Base-by-base conservation (phyloP, 2,888 invertebrate genomes). In the Dorcus hopei region DNA sequence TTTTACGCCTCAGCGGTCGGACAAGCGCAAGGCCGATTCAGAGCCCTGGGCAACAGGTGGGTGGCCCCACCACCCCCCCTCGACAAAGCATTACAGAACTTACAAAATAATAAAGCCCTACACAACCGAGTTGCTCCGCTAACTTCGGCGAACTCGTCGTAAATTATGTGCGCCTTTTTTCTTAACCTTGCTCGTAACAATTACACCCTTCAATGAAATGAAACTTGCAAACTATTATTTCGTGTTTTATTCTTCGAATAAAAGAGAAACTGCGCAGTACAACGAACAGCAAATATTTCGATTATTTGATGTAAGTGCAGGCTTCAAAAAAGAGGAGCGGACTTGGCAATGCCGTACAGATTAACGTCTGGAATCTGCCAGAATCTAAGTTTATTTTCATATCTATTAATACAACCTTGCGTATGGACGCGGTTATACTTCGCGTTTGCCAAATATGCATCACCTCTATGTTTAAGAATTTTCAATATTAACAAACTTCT, bases 331-430 rank as follows among this genome's bases (percentile, higher is more conserved):
- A 33, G 16, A 54, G 11, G 9, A 38, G n/a, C 19, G 39, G 19
- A 51, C 40, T 56, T 56, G 56, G 56, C 52, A 56, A 56, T 53
- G 9, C 7, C 33, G 52, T 11, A 23, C 47, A 42, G 43, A 51
- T 38, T 50, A 62, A 66, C 61, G 64, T 60, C 61, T 65, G 70
- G 68, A 72, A 72, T 71, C 68, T 69, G 69, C 68, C 71, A 67
- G 67, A 68, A 69, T 67, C 69, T 62, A 63, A 67, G 71, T 72
- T 72, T 73, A 72, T 73, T 72, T 73, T 73, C 70, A 66, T 66
- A 65, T 70, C 72, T 73, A 73, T 73, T 72, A 73, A 73, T 73
- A 73, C 66, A 66, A 64, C 63, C 63, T 67, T 67, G 66, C 68
- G 61, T 69, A 71, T 55, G 71, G 68, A 68, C 65, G 38, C 38